Conservation (phyloP, 2,888 invertebrate species). For the Vanessa cardui region DNA sequence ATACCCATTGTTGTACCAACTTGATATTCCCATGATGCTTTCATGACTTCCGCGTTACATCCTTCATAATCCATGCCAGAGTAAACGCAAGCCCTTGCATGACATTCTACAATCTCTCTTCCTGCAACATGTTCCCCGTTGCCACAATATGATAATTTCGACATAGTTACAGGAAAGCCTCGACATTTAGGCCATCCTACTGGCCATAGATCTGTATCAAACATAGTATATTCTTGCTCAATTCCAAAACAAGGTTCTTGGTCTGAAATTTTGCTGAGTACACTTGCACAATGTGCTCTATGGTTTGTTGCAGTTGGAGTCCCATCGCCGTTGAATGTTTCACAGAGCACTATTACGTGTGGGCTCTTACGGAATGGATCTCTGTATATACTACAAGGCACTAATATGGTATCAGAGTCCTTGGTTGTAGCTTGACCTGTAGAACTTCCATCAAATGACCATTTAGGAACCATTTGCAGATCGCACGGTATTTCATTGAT, state of each 20-base stretch:
- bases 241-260: constrained; percentile 94
- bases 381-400: constrained; percentile 93
- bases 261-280: constrained; percentile 76
- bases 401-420: constrained; percentile 93
- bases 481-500: constrained; percentile 83
- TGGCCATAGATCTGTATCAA: constrained; percentile 92
- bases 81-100: constrained; percentile 91
- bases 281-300: constrained; percentile 85
- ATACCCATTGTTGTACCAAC: constrained; percentile 96
- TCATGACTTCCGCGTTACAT: constrained; percentile 99
- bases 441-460: constrained; percentile 98
- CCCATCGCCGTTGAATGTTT: constrained; percentile 88
- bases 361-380: constrained; percentile 95
- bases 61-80: constrained; percentile 96
- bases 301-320: constrained; percentile 89
- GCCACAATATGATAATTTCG: constrained; percentile 94
- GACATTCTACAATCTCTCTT: constrained; percentile 96
- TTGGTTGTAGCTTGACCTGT: constrained; percentile 92
- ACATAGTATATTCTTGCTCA: constrained; percentile 94
- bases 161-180: constrained; percentile 91
- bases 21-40: constrained; percentile 95
- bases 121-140: constrained; percentile 97
- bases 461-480: constrained; percentile 84
- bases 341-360: constrained; percentile 94
- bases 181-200: constrained; percentile 96